A percentile compares a stretch with the other conserved stretches of the same genome.
Evolutionary conservation across 1,140 invertebrate species (phyloP).

Genomic region (Apis dorsata): DNA sequence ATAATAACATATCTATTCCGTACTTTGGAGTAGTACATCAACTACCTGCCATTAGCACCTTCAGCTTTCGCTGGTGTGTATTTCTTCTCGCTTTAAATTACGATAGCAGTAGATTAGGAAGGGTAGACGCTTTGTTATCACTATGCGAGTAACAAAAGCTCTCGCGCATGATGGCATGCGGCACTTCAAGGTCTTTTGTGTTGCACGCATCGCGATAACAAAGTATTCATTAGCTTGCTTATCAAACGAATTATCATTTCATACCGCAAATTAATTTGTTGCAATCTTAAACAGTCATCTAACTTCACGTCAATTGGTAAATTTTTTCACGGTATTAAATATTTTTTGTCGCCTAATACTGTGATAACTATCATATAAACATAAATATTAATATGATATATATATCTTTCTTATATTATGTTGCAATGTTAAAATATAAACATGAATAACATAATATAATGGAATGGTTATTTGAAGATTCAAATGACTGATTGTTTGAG

Average conservation of each 20-base stretch:
- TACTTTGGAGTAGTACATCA: not conserved
- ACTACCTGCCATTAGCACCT: slow-evolving; percentile 36
- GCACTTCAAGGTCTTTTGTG: slow-evolving; percentile 46
- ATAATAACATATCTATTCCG: not conserved
- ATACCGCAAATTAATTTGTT: slow-evolving; percentile 23
- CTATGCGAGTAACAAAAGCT: slow-evolving; percentile 27
- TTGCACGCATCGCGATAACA: slow-evolving; percentile 33
- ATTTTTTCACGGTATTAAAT: too few species aligned
- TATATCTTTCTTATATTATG: too few species aligned
- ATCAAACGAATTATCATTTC: slow-evolving; percentile 29
- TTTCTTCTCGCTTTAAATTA: slow-evolving; percentile 54
- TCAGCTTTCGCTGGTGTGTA: slow-evolving; percentile 21
- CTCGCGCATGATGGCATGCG: slow-evolving; percentile 45
- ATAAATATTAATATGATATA: too few species aligned
- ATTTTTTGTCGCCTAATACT: too few species aligned
- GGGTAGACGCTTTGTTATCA: slow-evolving; percentile 30
- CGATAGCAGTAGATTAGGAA: slow-evolving; percentile 46
- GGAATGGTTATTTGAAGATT: too few species aligned
- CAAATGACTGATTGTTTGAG: too few species aligned
- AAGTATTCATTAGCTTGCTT: slow-evolving; percentile 11
- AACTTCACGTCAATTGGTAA: not conserved
- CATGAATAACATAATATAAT: too few species aligned
- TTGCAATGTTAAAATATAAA: too few species aligned
- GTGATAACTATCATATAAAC: too few species aligned
- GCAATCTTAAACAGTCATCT: not conserved